Percentiles rank a stretch among this genome's conserved stretches.
phyloP scores from a whole-genome alignment of 2,888 invertebrate species.

The Mimachlamys varia region DNA sequence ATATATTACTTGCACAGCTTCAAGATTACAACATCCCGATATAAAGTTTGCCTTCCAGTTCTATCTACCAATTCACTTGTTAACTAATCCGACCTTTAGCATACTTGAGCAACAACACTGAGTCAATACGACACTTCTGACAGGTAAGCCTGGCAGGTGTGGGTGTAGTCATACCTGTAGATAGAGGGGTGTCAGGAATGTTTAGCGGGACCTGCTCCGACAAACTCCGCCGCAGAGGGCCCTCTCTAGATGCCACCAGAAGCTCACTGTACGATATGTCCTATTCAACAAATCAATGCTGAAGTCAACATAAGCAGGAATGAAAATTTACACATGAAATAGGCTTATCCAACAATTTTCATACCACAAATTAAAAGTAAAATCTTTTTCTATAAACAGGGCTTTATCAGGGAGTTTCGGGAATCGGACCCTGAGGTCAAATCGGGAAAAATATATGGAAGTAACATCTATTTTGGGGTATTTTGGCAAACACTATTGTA shows the following conservation, averaged over 20 bases:
- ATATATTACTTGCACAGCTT: neutral
- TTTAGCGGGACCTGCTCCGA: constrained; percentile 60
- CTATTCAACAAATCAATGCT: constrained; percentile 78
- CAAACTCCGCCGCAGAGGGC: constrained; percentile 55
- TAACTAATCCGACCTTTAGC: neutral
- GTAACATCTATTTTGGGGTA: too few species aligned
- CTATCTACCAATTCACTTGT: neutral
- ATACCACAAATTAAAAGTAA: constrained; percentile 46
- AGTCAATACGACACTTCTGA: neutral
- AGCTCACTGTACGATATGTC: constrained; percentile 95
- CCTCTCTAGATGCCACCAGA: constrained; percentile 87
- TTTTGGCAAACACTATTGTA: too few species aligned
- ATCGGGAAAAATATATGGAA: too few species aligned
- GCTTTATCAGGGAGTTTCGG: too few species aligned
- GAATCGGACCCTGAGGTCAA: too few species aligned
- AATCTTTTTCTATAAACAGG: neutral
- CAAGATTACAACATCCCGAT: neutral
- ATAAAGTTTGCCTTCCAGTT: neutral
- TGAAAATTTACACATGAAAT: constrained; percentile 42
- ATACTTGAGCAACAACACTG: constrained; percentile 14
- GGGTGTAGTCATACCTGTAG: neutral
- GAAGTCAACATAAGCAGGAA: constrained; percentile 60
- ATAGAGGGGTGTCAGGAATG: constrained; percentile 34
- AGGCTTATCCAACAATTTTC: neutral
- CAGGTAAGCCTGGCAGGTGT: neutral